Base-by-base conservation (phyloP, 2,797 vertebrate species). In the Synanceia verrucosa region DNA sequence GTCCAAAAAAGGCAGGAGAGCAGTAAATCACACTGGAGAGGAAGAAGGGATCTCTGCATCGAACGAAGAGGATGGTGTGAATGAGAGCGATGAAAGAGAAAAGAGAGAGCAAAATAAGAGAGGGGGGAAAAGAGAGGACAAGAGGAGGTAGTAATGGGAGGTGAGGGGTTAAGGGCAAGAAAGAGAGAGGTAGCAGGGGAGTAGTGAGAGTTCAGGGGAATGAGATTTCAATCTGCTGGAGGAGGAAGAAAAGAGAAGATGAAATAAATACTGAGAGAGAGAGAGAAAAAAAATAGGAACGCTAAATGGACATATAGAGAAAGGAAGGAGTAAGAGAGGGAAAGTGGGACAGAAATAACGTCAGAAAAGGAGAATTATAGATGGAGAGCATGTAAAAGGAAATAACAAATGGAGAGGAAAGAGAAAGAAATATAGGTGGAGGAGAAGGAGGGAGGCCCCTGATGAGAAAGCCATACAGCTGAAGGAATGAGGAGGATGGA, bases 141-240 rank as follows among this genome's bases (percentile, higher is more conserved):
- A 63, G 61, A 74, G 70, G 57, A 67, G 75, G 68, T n/a, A 48
- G 44, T 21, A 16, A 52, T 64, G 66, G 77, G 78, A 82, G 66
- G 64, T 58, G 37, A 56, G 61, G 62, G 64, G 75, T 68, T 56
- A 70, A 52, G 52, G 52, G 68, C 1, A 37, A 72, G 51, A 78
- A 70, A 43, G 47, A 71, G 61, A 52, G 70, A 70, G 31, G 78
- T 50, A 62, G 70, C 69, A 57, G 65, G 87, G 86, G 79, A 76
- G 85, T 69, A 59, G 65, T 57, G 52, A 66, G 79, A 82, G 85
- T 88, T 84, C 68, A 78, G 76, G 61, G 66, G 80, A 91, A 92
- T 92, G 89, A 84, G 89, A 92, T 93, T 94, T 91, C 90, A 93
- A 86, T 92, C 88, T 91, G 83, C 70, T 36, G 31, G 70, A 82